Conservation (phyloP, 2,888 invertebrate species). For the Torymus auratus region DNA sequence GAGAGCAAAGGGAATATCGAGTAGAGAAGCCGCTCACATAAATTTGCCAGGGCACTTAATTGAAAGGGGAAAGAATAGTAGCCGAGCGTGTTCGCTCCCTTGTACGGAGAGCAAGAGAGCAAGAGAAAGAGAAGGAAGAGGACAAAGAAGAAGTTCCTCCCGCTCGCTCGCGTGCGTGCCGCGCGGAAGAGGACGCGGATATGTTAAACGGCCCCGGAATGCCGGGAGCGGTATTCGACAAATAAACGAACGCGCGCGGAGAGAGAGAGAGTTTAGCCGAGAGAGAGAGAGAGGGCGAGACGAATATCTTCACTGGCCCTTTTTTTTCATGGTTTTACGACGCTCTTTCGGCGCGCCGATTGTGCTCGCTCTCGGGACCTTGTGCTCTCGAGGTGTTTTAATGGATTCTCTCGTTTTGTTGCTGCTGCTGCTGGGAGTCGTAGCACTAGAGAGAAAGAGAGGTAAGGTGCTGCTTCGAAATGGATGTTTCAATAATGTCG, state of each 20-base stretch:
- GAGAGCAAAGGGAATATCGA: conserved; percentile 38
- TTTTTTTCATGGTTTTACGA: too few species aligned
- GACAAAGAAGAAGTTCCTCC: conserved; percentile 39
- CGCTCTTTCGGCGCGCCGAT: too few species aligned
- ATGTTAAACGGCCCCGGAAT: conserved; percentile 72
- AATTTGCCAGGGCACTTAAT: conserved; percentile 75
- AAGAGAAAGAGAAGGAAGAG: conserved; percentile 57
- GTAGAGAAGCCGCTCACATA: conserved; percentile 68
- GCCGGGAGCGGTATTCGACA: conserved; percentile 66
- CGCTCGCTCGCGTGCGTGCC: conserved; percentile 53
- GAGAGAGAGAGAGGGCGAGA: too few species aligned
- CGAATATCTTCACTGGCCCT: too few species aligned
- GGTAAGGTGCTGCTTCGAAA: too few species aligned
- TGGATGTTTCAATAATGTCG: too few species aligned
- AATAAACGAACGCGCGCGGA: conserved; percentile 67
- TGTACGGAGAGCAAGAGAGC: background rate
- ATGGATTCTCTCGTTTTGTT: too few species aligned
- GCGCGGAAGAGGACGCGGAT: conserved; percentile 63
- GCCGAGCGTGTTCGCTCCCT: conserved; percentile 20
- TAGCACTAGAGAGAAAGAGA: too few species aligned
- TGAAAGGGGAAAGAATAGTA: conserved; percentile 72
- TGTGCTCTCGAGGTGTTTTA: too few species aligned
- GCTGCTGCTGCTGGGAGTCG: too few species aligned
- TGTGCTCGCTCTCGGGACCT: too few species aligned
- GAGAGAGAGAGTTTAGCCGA: too few species aligned